Base-by-base conservation (phyloP, 2,797 vertebrate genomes). In the Lepus townsendii region DNA sequence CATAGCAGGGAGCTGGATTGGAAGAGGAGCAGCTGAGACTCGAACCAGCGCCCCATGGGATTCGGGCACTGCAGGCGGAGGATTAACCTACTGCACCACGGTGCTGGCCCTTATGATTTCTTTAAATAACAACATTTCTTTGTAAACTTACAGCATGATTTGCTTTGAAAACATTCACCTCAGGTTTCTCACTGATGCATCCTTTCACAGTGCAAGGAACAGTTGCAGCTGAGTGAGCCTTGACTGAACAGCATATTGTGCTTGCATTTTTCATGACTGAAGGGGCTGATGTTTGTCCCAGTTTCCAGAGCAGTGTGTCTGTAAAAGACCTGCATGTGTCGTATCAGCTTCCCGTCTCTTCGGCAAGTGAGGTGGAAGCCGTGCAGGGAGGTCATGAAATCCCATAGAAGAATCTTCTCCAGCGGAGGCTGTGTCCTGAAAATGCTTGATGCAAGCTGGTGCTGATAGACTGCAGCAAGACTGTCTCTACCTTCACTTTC, bases 111-210 rank as follows among this genome's bases (percentile, higher is more conserved):
- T 66, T 72, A 69, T 82, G 27, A 27, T 77, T 84, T 90, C 73
- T 93, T 91, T 73, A 66, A 94, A 85, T 88, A 87, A 22, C 76
- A 72, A 0, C 2, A 8, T 83, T 82, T 78, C 42, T 86, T 82
- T 88, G 42, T 90, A 52, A 60, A 94, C 72, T 94, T 86, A n/a
- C 93, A 93, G 72, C 84, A 60, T 66, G 86, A 75, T 88, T 90
- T 90, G 6, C 91, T 83, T 92, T 85, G 77, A 68, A 95, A 50
- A 76, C 47, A 24, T 35, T 80, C 26, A 68, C 60, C 65, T 89
- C 72, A 20, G 35, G 60, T 90, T 80, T 79, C n/a, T 92, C 13
- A 12, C 60, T 42, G n/a, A 75, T 38, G 50, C 22, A 26, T 63
- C 27, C 71, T 86, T 89, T 4, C 7, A 32, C 50, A 73, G 32